Base-by-base conservation (phyloP, 2,113 vertebrate genomes). In the Lepidiolamprologus cunningtoni region DNA sequence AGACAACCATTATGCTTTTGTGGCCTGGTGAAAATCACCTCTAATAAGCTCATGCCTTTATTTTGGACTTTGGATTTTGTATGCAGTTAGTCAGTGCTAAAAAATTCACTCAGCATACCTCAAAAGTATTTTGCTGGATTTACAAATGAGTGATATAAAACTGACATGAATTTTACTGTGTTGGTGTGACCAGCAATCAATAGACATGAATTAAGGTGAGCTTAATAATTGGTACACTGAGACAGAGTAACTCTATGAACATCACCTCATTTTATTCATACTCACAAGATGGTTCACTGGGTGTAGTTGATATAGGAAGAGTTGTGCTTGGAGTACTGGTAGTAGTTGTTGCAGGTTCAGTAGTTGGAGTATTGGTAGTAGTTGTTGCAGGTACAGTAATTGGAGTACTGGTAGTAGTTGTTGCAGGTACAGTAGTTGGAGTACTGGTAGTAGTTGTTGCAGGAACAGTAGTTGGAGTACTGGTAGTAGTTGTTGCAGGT, bases 391-490 rank as follows among this genome's bases (percentile, higher is more conserved):
- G 2, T 3, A 0, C n/a, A 1, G 4, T 55, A 7, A 1, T 11
- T 26, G 76, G 0, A 13, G 28, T 14, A 55, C 1, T 16, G 5
- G 50, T 13, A 21, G 78, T 2, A 23, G 35, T 42, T 16, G 13
- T 21, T 4, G 19, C 9, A 21, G 19, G 9, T 2, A 0, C 9
- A 37, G 37, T 37, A 37, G 37, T 37, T 11, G 37, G 37, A 37
- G 1, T 37, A 37, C 1, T 37, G 37, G 37, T 37, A 11, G 37
- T 37, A 37, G 37, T 37, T 37, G 1, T 37, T 37, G 37, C 37
- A 37, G 37, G 9, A 6, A 0, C 1, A 0, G 0, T 53, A 6
- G 9, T 54, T 1, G 45, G 0, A n/a, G 26, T 10, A 31, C 0
- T 19, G 1, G 26, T 52, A 52, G 45, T 6, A 14, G 31, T 16